Evolutionary conservation across 2,888 invertebrate genomes (phyloP), one percentile per base, ranked within the genome.

Genomic region (Gnatocerus cornutus): DNA sequence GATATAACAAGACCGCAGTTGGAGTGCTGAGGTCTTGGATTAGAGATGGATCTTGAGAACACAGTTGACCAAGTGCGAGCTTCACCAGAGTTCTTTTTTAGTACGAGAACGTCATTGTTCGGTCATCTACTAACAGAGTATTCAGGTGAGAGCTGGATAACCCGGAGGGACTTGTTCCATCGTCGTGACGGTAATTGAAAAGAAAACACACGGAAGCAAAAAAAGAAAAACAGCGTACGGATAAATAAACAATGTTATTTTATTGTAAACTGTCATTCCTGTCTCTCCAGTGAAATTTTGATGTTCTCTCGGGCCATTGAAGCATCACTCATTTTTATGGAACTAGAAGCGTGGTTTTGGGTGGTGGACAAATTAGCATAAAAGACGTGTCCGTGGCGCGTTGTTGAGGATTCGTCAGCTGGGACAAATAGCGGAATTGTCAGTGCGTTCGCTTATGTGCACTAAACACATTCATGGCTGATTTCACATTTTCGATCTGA

Each of bases 91-190:
- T 16, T 14, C 53, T 64, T 63, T 64, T 13, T n/a, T 8, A 33
- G 43, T 53, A 33, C 53, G 29, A 16, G 30, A 21, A 13, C 12
- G 30, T 7, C 30, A 55, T 64, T 61, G 50, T 50, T 61, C 45
- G 53, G 64, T 33, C 53, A 55, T 30, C 64, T 55, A 14, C 33
- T 12, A 45, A 45, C 45, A 8, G 33, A 33, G 29, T 33, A 62
- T 64, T 43, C 64, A 64, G 64, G 64, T 64, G 64, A 64, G 63
- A 52, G 43, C 21, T 13, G 48, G 63, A 63, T 52, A 41, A 63
- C 29, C 63, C 53, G 43, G 30, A 45, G 64, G 53, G 64, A 64
- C 41, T 53, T 64, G 14, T 43, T 16, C 41, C 30, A 45, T 45
- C 29, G 64, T 52, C 30, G 43, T 55, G 30, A 43, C 45, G 21